These are phyloP conservation scores for Pogoniulus pusillus DNA, from an alignment of 2,797 vertebrate species.

Conservation along the genomic window DNA sequence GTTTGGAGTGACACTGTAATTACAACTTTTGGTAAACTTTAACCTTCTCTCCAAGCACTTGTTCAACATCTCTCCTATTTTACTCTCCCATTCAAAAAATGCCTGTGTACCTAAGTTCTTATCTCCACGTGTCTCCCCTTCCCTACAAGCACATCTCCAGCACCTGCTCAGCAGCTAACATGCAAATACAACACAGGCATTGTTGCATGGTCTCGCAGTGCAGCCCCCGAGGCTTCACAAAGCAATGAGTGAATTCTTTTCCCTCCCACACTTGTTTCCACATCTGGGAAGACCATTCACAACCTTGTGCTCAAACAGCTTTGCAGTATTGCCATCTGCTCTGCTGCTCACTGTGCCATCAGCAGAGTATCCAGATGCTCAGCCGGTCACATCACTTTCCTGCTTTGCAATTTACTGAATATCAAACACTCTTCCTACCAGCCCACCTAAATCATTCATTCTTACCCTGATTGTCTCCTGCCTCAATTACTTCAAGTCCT, in stretches of 20 bases:
- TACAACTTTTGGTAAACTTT: background rate
- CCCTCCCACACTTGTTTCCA: background rate
- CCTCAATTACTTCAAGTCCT: background rate
- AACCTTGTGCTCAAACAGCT: background rate
- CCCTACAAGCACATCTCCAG: background rate
- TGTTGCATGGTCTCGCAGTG: rapidly evolving
- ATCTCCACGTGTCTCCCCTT: background rate
- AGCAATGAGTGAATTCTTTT: background rate
- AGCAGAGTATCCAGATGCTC: background rate
- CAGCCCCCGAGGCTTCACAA: background rate
- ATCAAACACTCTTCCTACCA: background rate
- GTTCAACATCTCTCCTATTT: background rate
- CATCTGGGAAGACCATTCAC: rapidly evolving
- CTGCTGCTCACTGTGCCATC: background rate
- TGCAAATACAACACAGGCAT: background rate
- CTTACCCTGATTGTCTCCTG: background rate
- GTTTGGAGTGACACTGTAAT: background rate
- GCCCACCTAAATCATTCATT: background rate
- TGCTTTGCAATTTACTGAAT: background rate
- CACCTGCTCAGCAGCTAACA: background rate
- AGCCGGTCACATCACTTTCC: background rate
- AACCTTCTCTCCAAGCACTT: background rate
- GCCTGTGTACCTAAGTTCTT: background rate
- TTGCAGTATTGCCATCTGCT: rapidly evolving
- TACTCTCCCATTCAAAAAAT: background rate